Conservation (phyloP, 1,140 invertebrate species). For the Hyles euphorbiae region DNA sequence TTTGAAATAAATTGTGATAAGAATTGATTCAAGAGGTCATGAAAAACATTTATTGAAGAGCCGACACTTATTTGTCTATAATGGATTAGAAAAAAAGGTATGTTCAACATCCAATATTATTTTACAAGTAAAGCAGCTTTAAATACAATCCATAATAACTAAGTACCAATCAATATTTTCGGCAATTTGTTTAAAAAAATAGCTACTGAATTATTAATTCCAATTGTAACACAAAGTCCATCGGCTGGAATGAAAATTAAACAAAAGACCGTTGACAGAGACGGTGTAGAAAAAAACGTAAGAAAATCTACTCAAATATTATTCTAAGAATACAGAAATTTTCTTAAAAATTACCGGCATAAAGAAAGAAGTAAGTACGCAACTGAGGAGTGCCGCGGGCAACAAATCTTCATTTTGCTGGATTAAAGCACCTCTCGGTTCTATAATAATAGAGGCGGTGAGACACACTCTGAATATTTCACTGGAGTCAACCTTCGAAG, state of each 20-base stretch:
- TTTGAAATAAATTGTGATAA: too few relatives aligned
- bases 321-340: slow-evolving; percentile 32
- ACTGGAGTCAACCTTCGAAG: slow-evolving; percentile 29
- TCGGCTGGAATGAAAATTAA: not conserved
- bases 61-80: too few relatives aligned
- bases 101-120: too few relatives aligned
- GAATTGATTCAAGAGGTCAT: too few relatives aligned
- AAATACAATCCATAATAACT: too few relatives aligned
- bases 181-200: too few relatives aligned
- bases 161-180: too few relatives aligned
- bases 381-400: slow-evolving; percentile 36
- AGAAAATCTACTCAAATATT: slow-evolving; percentile 27
- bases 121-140: too few relatives aligned
- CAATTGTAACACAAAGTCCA: not conserved
- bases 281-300: slow-evolving; percentile 1
- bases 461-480: slow-evolving; percentile 49
- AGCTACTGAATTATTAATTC: not conserved
- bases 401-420: slow-evolving; percentile 63
- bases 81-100: too few relatives aligned
- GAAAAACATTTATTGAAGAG: too few relatives aligned
- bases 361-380: slow-evolving; percentile 49
- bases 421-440: slow-evolving; percentile 57
- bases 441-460: slow-evolving; percentile 49
- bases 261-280: not conserved
- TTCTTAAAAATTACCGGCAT: slow-evolving; percentile 45